Conservation (phyloP, 2,888 invertebrate genomes). For the Sussaba pulchella region DNA sequence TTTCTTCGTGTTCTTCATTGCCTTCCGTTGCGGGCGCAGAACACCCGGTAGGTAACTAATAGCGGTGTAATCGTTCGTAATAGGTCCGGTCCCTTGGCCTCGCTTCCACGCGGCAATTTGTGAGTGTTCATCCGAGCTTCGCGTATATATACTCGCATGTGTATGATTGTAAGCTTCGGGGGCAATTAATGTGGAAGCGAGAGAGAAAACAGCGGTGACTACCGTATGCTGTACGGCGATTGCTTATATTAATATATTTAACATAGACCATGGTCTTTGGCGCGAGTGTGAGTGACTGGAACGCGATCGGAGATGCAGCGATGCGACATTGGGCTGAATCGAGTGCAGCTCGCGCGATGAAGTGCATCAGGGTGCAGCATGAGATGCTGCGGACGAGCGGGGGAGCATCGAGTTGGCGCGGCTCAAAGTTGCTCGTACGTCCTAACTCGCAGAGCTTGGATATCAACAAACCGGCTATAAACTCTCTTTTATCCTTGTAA, state of each 20-base stretch:
- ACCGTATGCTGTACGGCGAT: neutral
- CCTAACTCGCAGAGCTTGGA: conserved; percentile 9
- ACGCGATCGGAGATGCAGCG: neutral
- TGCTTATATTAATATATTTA: conserved; percentile 3
- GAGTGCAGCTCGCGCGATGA: conserved; percentile 26
- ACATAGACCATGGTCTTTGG: conserved; percentile 7
- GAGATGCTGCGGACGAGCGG: neutral
- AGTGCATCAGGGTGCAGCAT: conserved; percentile 35
- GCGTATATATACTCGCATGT: conserved; percentile 16
- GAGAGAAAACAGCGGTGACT: conserved; percentile 12
- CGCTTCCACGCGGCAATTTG: conserved; percentile 63
- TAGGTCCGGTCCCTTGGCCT: conserved; percentile 78
- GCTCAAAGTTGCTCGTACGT: neutral
- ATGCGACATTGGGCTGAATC: conserved; percentile 14
- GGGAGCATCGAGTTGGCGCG: neutral
- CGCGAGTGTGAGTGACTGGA: conserved; percentile 16
- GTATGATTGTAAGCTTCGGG: conserved; percentile 69
- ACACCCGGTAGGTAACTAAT: conserved; percentile 82
- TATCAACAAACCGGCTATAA: conserved; percentile 35
- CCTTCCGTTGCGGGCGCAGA: conserved; percentile 72
- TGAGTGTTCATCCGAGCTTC: conserved; percentile 15
- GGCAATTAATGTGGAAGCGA: conserved; percentile 75
- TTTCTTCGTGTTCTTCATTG: conserved; percentile 60
- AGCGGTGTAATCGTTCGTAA: conserved; percentile 82
- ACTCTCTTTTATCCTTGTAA: conserved; percentile 55